A percentile compares a stretch with the other conserved stretches of the same genome.
Conservation (phyloP, 2,797 vertebrate genomes). For the Lerista edwardsae region DNA sequence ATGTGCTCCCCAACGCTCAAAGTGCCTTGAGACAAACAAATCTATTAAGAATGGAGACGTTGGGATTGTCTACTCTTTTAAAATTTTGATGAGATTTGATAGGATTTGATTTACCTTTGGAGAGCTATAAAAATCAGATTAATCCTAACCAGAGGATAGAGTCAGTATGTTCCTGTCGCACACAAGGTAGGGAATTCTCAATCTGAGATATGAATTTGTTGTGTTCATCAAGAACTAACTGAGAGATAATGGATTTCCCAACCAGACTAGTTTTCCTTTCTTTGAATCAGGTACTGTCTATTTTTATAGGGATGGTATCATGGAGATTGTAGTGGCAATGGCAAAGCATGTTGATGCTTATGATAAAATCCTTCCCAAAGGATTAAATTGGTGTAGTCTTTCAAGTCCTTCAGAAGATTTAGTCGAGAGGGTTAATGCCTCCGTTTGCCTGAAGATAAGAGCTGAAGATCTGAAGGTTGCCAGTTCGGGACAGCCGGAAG, state of each 20-base stretch:
- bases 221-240: neutral
- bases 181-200: neutral
- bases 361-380: neutral
- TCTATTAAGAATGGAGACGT: conserved; percentile 26
- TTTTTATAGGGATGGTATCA: neutral
- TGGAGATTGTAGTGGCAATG: neutral
- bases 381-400: neutral
- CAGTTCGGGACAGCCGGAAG: too few relatives aligned
- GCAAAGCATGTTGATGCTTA: neutral
- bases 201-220: neutral
- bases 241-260: neutral
- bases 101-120: conserved; percentile 37
- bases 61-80: conserved; percentile 24
- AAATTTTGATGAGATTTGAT: conserved; percentile 40
- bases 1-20: conserved; percentile 25
- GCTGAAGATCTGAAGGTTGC: too few relatives aligned
- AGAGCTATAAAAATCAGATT: conserved; percentile 26
- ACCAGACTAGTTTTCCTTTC: neutral
- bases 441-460: too few relatives aligned
- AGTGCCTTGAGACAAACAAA: conserved; percentile 39
- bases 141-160: conserved; percentile 8
- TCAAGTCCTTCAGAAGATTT: too few relatives aligned
- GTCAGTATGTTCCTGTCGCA: neutral
- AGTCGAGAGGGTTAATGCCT: too few relatives aligned
- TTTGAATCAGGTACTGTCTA: neutral